A percentile compares a stretch with the other conserved stretches of the same genome.
Conservation (phyloP, 2,888 invertebrate genomes). For the Orthosia incerta region DNA sequence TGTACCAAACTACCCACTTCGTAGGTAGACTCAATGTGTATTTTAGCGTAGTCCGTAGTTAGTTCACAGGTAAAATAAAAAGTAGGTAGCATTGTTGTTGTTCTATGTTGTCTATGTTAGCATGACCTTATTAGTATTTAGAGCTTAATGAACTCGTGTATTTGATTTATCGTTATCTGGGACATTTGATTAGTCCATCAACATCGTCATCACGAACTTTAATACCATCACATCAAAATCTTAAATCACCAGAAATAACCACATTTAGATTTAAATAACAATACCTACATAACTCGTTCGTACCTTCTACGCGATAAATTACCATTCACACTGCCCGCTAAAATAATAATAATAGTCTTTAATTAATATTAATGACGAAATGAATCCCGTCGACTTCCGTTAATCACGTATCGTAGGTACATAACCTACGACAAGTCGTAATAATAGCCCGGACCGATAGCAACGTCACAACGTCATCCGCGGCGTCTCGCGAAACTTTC, state of each 20-base stretch:
- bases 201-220: not conserved
- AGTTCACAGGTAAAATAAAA: slow-evolving; percentile 20
- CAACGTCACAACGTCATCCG: slow-evolving; percentile 20
- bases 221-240: not conserved
- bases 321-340: not conserved
- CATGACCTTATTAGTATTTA: slow-evolving; percentile 21
- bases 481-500: slow-evolving; percentile 24
- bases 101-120: slow-evolving; percentile 12
- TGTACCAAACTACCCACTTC: not conserved
- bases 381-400: slow-evolving; percentile 34
- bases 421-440: slow-evolving; percentile 51
- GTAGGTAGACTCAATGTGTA: slow-evolving; percentile 38
- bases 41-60: slow-evolving; percentile 21
- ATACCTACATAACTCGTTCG: slow-evolving; percentile 7
- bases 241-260: not conserved
- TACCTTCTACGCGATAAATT: slow-evolving; percentile 1
- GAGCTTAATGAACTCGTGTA: not conserved
- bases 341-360: slow-evolving; percentile 24
- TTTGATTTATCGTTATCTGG: not conserved
- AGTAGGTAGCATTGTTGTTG: slow-evolving; percentile 8
- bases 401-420: slow-evolving; percentile 28
- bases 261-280: slow-evolving; percentile 2
- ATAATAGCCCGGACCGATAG: slow-evolving; percentile 31
- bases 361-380: slow-evolving; percentile 51
- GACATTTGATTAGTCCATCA: not conserved